phyloP scores from a whole-genome alignment of 2,888 invertebrate species.

The Microctonus hyperodae region DNA sequence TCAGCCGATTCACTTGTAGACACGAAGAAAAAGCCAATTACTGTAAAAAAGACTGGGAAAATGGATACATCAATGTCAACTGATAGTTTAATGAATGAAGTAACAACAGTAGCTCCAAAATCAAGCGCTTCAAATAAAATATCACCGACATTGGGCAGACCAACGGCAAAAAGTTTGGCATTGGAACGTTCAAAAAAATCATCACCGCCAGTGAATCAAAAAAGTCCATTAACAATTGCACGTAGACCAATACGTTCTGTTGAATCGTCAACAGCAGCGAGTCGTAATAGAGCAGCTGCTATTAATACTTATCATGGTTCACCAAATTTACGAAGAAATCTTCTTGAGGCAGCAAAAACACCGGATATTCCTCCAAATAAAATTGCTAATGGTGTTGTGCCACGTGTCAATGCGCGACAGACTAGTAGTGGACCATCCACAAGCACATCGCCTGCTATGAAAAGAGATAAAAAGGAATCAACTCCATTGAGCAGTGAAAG shows the following conservation, averaged over 20 bases:
- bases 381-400: slow-evolving; percentile 40
- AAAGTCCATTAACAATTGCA: slow-evolving; percentile 45
- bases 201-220: slow-evolving; percentile 54
- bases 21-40: slow-evolving; percentile 46
- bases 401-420: slow-evolving; percentile 42
- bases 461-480: slow-evolving; percentile 50
- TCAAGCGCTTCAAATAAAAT: slow-evolving; percentile 54
- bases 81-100: slow-evolving; percentile 60
- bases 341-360: slow-evolving; percentile 66
- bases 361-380: slow-evolving; percentile 63
- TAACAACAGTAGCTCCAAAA: slow-evolving; percentile 47
- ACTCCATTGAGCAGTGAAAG: slow-evolving; percentile 54
- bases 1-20: slow-evolving; percentile 60
- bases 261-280: slow-evolving; percentile 59
- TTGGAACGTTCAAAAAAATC: slow-evolving; percentile 53
- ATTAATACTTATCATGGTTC: slow-evolving; percentile 58
- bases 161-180: slow-evolving; percentile 44
- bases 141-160: slow-evolving; percentile 53
- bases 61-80: slow-evolving; percentile 62
- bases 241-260: slow-evolving; percentile 54
- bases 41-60: slow-evolving; percentile 47
- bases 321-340: slow-evolving; percentile 65
- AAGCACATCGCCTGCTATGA: slow-evolving; percentile 39
- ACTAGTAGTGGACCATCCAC: slow-evolving; percentile 36
- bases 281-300: slow-evolving; percentile 55